Base-by-base conservation (phyloP, 2,888 invertebrate species). In the Xylota segnis region DNA sequence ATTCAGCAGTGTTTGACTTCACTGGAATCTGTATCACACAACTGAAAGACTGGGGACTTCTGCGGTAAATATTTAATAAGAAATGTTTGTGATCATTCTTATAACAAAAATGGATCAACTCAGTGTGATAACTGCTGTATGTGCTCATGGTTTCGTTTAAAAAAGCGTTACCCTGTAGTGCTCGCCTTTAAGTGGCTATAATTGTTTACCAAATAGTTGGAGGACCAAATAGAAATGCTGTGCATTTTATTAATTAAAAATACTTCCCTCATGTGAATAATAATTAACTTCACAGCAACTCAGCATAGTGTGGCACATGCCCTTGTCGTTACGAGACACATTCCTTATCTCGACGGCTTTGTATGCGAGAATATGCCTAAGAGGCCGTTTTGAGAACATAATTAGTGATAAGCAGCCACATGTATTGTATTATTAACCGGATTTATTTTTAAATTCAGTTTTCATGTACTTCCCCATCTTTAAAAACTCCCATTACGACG, bases 321-420 rank as follows among this genome's bases (percentile, higher is more conserved):
- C 10, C 7, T 37, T 37, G 37, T 37, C 37, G 37, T 10, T 37
- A 12, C 4, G 10, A 56, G 40, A 10, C 6, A 18, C 34, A n/a
- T 34, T 50, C 70, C 70, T 70, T 70, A 70, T 70, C 70, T 9
- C 9, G 7, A 34, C 23, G n/a, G 18, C 12, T 40, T n/a, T 18
- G 29, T 65, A 6, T 65, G 12, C 47, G 12, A 5, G 47, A 50
- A 34, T 37, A 12, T 37, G 16, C 16, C 3, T 37, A 9, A 12
- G 37, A 37, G 27, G n/a, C 1, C 18, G 32, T 63, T 66, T 66
- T 54, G n/a, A 27, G 37, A 40, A 12, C 54, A 43, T 14, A 1
- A n/a, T 23, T 23, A 3, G n/a, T n/a, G 68, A 68, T 68, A 68
- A 68, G 68, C 27, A 12, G 27, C 27, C 40, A 40, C 54, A 54